Evolutionary conservation across 1,140 invertebrate genomes (phyloP).

Genomic region (Polypedilum pembai): DNA sequence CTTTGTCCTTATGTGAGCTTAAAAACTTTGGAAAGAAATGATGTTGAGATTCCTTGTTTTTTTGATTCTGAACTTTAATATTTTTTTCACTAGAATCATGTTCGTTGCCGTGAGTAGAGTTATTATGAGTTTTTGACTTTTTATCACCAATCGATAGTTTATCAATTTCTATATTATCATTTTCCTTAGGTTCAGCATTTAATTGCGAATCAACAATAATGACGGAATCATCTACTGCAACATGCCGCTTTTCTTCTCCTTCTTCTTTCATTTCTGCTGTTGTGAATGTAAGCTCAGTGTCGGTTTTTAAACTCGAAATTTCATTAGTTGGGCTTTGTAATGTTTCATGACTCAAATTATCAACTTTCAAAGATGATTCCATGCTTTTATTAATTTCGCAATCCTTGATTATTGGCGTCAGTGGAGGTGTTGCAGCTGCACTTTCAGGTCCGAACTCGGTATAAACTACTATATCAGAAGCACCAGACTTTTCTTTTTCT

Average conservation of each 20-base stretch:
- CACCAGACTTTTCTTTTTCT: slow-evolving; percentile 49
- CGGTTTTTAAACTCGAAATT: no score
- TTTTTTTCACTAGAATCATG: slow-evolving; percentile 24
- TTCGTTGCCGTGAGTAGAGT: neutral
- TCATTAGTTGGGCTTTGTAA: no score
- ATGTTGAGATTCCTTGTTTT: slow-evolving; percentile 23
- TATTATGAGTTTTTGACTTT: neutral
- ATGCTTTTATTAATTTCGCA: neutral
- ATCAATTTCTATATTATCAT: neutral
- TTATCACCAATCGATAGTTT: slow-evolving; percentile 2
- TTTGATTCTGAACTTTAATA: slow-evolving; percentile 24
- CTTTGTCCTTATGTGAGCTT: neutral
- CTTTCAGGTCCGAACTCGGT: slow-evolving; percentile 20
- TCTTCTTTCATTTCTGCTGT: neutral
- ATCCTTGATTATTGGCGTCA: slow-evolving; percentile 31
- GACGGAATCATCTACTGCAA: neutral
- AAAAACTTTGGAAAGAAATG: slow-evolving; percentile 8
- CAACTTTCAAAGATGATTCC: neutral
- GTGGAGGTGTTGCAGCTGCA: slow-evolving; percentile 34
- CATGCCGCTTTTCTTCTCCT: neutral
- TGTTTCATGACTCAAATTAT: neutral
- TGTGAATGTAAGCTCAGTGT: neutral
- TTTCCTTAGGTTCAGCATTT: neutral
- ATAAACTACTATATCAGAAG: neutral
- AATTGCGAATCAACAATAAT: neutral